Evolutionary conservation across 2,888 invertebrate species (phyloP), one percentile per base, ranked within the genome.

Genomic region (Ptychoptera albimana): DNA sequence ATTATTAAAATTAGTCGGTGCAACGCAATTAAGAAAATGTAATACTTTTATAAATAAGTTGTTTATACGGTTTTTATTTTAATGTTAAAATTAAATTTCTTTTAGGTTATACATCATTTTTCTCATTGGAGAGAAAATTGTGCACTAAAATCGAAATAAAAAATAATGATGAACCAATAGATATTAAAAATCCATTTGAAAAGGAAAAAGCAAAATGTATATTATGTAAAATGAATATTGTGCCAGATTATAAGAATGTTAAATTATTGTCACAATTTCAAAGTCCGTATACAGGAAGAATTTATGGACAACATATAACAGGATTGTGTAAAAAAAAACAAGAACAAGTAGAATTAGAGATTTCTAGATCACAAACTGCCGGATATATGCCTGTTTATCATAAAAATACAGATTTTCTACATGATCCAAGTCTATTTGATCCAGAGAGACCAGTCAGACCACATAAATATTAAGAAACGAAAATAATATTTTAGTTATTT

Each of bases 251-350:
- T 58, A 96, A 94, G 66, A 98, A 98, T 65, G 77, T 82, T 1
- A 77, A 87, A 53, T 64, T 98, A 4, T 65, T 98, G 6, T 89
- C 92, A 0, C 96, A 97, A 61, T 98, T 98, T 64, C 85, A 96
- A 57, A 97, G 96, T 31, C 82, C 89, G 0, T 91, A 85, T 59
- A 96, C 97, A 0, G 97, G 97, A 1, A 73, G 82, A 51, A 77
- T 94, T 49, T 97, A 94, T 60, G 89, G 87, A 0, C 74, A 82
- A 44, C 87, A 96, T 55, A 86, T 97, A 37, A 98, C 97, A 5
- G 92, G 97, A 1, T 71, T 98, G 37, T 98, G 97, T 59, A 73
- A 76, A 57, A 60, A 67, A 8, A 88, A 91, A 60, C 93, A 96
- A 55, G 69, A 69, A 38, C 63, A 72, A 52, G 75, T 94, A 0